Percentiles rank a stretch among this genome's conserved stretches.
Conservation (phyloP, 2,888 invertebrate species). For the Germaria angustata region DNA sequence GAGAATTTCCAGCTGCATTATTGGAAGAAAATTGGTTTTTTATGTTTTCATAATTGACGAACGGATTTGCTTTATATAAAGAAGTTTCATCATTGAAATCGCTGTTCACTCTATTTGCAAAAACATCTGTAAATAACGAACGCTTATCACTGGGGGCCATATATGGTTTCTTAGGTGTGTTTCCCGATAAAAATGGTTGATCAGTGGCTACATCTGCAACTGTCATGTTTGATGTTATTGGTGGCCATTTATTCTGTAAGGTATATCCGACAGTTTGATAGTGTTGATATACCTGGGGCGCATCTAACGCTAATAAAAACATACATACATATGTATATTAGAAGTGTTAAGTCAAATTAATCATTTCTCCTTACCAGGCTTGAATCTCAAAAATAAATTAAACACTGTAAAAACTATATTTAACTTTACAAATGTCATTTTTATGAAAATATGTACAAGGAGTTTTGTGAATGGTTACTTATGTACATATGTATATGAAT, state of each 20-base stretch:
- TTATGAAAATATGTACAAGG: background rate
- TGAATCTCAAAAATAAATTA: slow-evolving; percentile 39
- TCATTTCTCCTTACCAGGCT: background rate
- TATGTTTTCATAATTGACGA: slow-evolving; percentile 36
- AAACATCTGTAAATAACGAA: too few species aligned
- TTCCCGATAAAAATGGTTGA: too few species aligned
- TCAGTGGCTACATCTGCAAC: background rate
- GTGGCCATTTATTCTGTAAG: slow-evolving; percentile 52
- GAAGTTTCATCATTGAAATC: slow-evolving; percentile 26
- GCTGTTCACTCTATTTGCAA: slow-evolving; percentile 41
- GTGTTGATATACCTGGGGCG: slow-evolving; percentile 63
- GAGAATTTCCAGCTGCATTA: background rate
- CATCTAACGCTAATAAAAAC: too few species aligned
- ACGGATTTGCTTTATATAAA: slow-evolving; percentile 52
- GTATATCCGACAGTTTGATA: slow-evolving; percentile 68
- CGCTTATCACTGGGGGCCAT: too few species aligned
- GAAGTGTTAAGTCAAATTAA: too few species aligned
- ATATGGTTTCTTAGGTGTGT: too few species aligned
- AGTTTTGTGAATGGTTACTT: background rate
- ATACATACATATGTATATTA: too few species aligned
- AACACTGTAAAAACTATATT: slow-evolving; percentile 38
- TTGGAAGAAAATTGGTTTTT: slow-evolving; percentile 42
- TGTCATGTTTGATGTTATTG: background rate
- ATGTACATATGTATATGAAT: background rate
- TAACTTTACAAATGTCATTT: slow-evolving; percentile 50